Evolutionary conservation across 2,113 vertebrate genomes (phyloP).

Genomic region (Erythrocebus patas): DNA sequence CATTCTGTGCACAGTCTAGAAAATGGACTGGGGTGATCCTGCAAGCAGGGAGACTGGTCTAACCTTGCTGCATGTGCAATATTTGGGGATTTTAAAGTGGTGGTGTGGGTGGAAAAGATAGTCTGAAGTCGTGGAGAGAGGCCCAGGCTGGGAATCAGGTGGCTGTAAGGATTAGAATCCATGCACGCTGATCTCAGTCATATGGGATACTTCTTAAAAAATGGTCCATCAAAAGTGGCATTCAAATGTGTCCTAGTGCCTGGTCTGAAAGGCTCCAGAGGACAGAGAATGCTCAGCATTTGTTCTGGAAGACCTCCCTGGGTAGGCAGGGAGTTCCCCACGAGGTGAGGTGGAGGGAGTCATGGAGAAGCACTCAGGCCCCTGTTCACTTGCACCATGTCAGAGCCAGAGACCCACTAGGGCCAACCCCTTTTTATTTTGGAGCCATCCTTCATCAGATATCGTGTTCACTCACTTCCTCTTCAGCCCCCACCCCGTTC

Average conservation of each 20-base stretch:
- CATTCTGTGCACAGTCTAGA: neutral
- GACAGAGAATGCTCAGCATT: neutral
- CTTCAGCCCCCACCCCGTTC: conserved; percentile 48
- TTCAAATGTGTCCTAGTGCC: neutral
- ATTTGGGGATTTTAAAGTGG: neutral
- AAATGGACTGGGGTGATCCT: neutral
- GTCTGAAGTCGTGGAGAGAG: neutral
- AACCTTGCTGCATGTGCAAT: neutral
- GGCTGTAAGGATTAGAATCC: neutral
- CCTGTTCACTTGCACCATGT: neutral
- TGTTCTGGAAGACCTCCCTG: neutral
- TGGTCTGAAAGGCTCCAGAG: neutral
- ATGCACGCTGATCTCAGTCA: neutral
- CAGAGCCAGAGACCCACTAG: neutral
- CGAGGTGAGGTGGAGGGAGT: neutral
- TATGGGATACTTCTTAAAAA: neutral
- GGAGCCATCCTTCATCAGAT: conserved; percentile 73
- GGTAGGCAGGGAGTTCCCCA: neutral
- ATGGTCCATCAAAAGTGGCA: neutral
- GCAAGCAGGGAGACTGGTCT: neutral
- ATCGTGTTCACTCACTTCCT: conserved; percentile 73
- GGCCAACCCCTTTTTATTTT: neutral
- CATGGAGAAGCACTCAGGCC: neutral
- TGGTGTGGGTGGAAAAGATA: neutral
- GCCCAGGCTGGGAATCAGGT: neutral